Conservation (phyloP, 2,113 vertebrate species). For the Xenopus tropicalis region UCB_Xtro_10.0 CM004447.2:133175001-133175500, state of each 20-base stretch:
- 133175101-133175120: conserved; percentile 30
- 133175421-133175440: too few species aligned
- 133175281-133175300: not conserved
- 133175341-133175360: too few species aligned
- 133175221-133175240: conserved; percentile 43
- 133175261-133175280: not conserved
- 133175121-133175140: conserved; percentile 37
- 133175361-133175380: too few species aligned
- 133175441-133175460: too few species aligned
- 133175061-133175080: conserved; percentile 30
- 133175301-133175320: not conserved
- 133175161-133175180: conserved; percentile 41
- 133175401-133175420: too few species aligned
- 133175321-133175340: not conserved
- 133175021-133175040: conserved; percentile 27
- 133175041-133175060: conserved; percentile 28
- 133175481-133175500: too few species aligned
- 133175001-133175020: conserved; percentile 15
- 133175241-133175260: conserved; percentile 1
- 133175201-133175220: conserved; percentile 40
- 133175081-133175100: conserved; percentile 32
- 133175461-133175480: too few species aligned
- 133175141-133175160: conserved; percentile 26
- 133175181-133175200: conserved; percentile 25
- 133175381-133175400: too few species aligned